phyloP scores from a whole-genome alignment of 2,797 vertebrate genomes.

The Amniataba percoides region DNA sequence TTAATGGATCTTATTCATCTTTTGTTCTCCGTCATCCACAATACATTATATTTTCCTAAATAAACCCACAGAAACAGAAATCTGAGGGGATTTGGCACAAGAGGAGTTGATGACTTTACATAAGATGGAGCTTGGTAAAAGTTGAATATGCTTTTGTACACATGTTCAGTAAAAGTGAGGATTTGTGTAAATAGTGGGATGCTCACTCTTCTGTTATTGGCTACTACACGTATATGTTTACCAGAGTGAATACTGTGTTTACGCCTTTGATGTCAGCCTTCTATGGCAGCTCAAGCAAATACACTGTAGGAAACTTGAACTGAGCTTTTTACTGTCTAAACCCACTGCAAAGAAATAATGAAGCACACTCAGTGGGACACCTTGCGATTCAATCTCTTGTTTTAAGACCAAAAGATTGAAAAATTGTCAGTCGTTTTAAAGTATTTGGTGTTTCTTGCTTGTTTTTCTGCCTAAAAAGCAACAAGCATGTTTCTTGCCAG shows the following conservation, averaged over 20 bases:
- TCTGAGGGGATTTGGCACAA: slow-evolving; percentile 41
- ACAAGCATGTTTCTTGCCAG: slow-evolving; percentile 10
- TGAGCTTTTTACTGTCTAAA: slow-evolving; percentile 33
- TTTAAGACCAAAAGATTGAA: slow-evolving; percentile 17
- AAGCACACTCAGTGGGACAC: slow-evolving; percentile 11
- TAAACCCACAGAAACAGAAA: slow-evolving; percentile 11
- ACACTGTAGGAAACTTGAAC: slow-evolving; percentile 18
- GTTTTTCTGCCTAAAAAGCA: slow-evolving; percentile 2
- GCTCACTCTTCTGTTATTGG: slow-evolving; percentile 15
- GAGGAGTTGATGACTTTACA: background rate
- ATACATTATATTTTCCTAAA: slow-evolving; percentile 4
- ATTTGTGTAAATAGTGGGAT: slow-evolving; percentile 2
- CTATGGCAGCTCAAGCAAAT: slow-evolving; percentile 24
- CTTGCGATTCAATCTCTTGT: background rate
- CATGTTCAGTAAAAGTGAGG: slow-evolving; percentile 11
- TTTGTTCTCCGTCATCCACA: slow-evolving; percentile 14
- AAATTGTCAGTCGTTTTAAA: slow-evolving; percentile 2
- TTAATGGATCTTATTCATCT: background rate
- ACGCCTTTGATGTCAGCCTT: slow-evolving; percentile 10
- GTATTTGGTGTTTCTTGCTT: background rate
- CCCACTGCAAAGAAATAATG: slow-evolving; percentile 43
- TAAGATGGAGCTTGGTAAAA: background rate
- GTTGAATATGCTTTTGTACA: background rate
- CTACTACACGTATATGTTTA: slow-evolving; percentile 20
- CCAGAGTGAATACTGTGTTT: slow-evolving; percentile 10